phyloP scores from a whole-genome alignment of 1,140 invertebrate genomes.

The Adelges cooleyi region DNA sequence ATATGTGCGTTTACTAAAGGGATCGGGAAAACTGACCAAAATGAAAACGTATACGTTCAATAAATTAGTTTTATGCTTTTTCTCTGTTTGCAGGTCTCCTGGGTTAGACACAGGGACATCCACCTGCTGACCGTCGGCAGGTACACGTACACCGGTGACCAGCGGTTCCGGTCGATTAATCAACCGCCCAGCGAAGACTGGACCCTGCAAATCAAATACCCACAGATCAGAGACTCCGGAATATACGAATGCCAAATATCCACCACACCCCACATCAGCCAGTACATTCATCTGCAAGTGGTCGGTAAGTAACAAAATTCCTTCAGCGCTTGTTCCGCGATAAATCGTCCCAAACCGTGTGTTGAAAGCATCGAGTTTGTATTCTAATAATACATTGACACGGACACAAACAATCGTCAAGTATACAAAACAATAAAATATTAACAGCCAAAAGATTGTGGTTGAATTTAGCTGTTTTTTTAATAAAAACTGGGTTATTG shows the following conservation, averaged over 20 bases:
- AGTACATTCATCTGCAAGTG: slow-evolving; percentile 72
- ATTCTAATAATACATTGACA: too few relatives aligned
- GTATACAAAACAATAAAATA: too few relatives aligned
- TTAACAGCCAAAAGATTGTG: too few relatives aligned
- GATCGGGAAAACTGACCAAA: too few relatives aligned
- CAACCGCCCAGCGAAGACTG: slow-evolving; percentile 74
- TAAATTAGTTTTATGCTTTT: neutral
- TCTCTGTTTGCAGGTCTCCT: slow-evolving; percentile 58
- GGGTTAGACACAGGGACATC: slow-evolving; percentile 77
- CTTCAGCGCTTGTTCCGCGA: neutral
- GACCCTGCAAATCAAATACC: slow-evolving; percentile 78
- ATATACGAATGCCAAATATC: slow-evolving; percentile 85
- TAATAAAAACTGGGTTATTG: too few relatives aligned
- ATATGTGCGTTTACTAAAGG: too few relatives aligned
- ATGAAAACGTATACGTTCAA: too few relatives aligned
- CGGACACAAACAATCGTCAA: too few relatives aligned
- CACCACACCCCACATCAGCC: slow-evolving; percentile 75
- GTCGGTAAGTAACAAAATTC: slow-evolving; percentile 53
- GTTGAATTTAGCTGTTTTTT: too few relatives aligned
- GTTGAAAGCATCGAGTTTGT: too few relatives aligned
- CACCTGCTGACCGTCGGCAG: slow-evolving; percentile 78
- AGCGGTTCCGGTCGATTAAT: slow-evolving; percentile 74
- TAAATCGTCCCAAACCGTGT: too few relatives aligned
- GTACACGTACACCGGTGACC: slow-evolving; percentile 84
- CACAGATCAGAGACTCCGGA: slow-evolving; percentile 67